Evolutionary conservation across 2,888 invertebrate species (phyloP).

Genomic region (Myopa testacea): DNA sequence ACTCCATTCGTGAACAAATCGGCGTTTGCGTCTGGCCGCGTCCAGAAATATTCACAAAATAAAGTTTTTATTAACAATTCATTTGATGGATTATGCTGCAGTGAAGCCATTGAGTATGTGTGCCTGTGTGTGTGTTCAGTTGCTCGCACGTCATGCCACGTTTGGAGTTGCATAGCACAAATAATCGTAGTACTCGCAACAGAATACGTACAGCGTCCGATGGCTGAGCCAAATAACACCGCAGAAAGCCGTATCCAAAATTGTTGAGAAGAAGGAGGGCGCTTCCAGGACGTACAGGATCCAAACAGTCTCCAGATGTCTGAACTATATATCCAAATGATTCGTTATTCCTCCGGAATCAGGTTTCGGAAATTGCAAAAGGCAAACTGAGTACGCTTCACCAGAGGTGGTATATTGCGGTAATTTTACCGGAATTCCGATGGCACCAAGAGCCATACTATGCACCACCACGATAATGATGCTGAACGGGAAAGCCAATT

Average conservation of each 20-base stretch:
- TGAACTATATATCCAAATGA: constrained; percentile 56
- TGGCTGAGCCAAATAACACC: constrained; percentile 52
- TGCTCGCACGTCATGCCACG: too few species aligned
- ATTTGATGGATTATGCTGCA: constrained; percentile 87
- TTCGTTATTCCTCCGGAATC: constrained; percentile 48
- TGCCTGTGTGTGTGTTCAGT: not conserved
- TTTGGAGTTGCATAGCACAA: constrained; percentile 47
- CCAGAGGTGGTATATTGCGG: too few species aligned
- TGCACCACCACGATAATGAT: constrained; percentile 50
- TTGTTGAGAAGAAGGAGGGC: constrained; percentile 46
- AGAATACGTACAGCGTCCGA: constrained; percentile 52
- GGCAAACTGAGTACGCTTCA: too few species aligned
- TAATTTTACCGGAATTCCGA: constrained; percentile 49
- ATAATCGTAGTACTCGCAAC: constrained; percentile 53
- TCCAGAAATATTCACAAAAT: constrained; percentile 78
- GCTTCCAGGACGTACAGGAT: constrained; percentile 50
- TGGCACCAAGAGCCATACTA: constrained; percentile 46
- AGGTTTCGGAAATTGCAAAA: constrained; percentile 44
- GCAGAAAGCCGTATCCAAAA: constrained; percentile 51
- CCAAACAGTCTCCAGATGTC: constrained; percentile 52
- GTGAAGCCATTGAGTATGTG: constrained; percentile 76
- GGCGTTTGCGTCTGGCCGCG: constrained; percentile 87
- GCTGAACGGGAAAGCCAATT: constrained; percentile 53
- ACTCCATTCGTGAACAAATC: constrained; percentile 93
- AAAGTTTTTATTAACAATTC: constrained; percentile 81